Evolutionary conservation across 2,113 vertebrate species (phyloP).

Genomic region (Dipodomys stephensi): DNA sequence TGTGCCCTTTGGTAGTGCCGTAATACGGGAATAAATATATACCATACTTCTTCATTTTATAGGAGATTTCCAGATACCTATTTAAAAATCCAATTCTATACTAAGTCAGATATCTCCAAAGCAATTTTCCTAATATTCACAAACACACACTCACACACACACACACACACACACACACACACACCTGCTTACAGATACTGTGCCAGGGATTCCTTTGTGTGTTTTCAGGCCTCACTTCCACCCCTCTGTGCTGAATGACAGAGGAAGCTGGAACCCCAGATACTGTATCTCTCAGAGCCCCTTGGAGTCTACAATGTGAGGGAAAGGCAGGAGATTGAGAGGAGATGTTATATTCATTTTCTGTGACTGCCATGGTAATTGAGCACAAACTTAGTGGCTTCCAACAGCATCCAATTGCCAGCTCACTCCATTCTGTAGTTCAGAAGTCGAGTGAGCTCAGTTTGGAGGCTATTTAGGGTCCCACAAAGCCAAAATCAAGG

Average conservation of each 20-base stretch:
- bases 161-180: too few relatives aligned
- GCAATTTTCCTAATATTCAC: neutral
- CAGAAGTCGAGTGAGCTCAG: neutral
- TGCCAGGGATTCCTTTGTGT: neutral
- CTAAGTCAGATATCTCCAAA: neutral
- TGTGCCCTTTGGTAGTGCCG: neutral
- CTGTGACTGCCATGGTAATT: neutral
- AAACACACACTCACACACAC: too few relatives aligned
- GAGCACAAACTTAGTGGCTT: neutral
- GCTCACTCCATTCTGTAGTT: neutral
- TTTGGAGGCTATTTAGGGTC: neutral
- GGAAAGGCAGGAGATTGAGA: neutral
- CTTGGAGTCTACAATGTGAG: neutral
- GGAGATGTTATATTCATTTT: neutral
- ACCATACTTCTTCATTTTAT: neutral
- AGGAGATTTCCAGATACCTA: neutral
- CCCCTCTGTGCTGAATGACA: neutral
- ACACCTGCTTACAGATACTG: neutral
- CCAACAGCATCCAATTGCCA: neutral
- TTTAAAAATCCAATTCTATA: constrained; percentile 8
- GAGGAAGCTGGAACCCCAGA: neutral
- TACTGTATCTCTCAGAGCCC: neutral
- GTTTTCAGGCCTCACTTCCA: neutral
- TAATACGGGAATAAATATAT: neutral
- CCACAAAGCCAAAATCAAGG: neutral